phyloP scores from a whole-genome alignment of 2,888 invertebrate species.

The Lasioglossum malachurum region DNA sequence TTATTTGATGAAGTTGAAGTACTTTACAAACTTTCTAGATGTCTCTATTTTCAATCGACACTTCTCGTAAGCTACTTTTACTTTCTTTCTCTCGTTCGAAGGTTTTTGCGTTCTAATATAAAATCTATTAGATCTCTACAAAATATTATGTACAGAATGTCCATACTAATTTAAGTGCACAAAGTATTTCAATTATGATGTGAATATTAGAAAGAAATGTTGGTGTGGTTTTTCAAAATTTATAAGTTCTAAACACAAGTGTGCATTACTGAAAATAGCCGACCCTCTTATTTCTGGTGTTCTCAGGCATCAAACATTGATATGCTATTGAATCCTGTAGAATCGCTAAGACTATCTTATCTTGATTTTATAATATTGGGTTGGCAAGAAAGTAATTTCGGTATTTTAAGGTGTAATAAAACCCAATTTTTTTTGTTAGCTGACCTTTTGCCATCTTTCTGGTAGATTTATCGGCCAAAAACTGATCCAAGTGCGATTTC shows the following conservation, averaged over 20 bases:
- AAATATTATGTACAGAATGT: not conserved
- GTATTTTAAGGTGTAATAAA: too few species aligned
- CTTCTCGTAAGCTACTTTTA: not conserved
- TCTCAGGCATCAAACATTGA: not conserved
- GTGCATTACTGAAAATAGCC: not conserved
- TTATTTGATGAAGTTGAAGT: conserved; percentile 4
- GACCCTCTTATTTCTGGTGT: not conserved
- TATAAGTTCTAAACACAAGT: not conserved
- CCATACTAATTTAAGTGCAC: not conserved
- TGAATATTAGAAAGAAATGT: not conserved
- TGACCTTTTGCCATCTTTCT: too few species aligned
- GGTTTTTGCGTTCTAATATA: not conserved
- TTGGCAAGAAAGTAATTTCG: too few species aligned
- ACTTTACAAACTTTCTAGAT: not conserved
- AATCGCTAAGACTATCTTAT: not conserved
- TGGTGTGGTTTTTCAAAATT: not conserved
- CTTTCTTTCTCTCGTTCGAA: not conserved
- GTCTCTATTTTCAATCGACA: too few species aligned
- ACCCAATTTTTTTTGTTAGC: too few species aligned
- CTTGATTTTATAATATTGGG: not conserved
- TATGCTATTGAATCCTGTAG: not conserved
- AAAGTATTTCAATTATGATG: not conserved
- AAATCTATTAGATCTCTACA: too few species aligned
- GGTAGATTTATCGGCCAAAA: too few species aligned
- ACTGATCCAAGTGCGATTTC: too few species aligned